A percentile compares a stretch with the other conserved stretches of the same genome.
Evolutionary conservation across 2,888 invertebrate species (phyloP).

Genomic region (Microctonus brassicae): DNA sequence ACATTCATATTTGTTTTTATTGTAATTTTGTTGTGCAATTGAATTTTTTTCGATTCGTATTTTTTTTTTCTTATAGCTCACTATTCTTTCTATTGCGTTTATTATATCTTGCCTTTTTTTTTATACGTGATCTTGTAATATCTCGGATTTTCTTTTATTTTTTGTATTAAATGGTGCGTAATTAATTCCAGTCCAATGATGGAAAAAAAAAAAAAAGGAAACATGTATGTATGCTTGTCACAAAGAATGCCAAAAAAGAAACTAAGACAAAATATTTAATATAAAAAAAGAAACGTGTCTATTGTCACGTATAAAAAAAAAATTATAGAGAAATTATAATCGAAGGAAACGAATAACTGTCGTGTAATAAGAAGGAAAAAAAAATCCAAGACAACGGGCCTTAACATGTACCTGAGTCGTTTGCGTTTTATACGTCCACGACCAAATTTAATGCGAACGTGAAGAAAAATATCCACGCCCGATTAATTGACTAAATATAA

Average conservation of each 20-base stretch:
- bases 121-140: constrained; percentile 55
- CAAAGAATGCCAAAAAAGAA: constrained; percentile 17
- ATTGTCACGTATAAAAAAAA: background rate
- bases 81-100: constrained; percentile 41
- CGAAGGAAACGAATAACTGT: constrained; percentile 10
- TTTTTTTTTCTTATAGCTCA: constrained; percentile 52
- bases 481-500: constrained; percentile 13
- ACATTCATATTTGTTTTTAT: constrained; percentile 46
- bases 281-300: background rate
- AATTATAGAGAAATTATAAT: constrained; percentile 3
- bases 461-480: constrained; percentile 18
- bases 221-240: constrained; percentile 27
- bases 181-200: background rate
- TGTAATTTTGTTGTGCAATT: constrained; percentile 53
- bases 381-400: constrained; percentile 59
- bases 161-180: background rate
- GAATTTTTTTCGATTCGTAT: constrained; percentile 51
- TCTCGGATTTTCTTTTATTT: too few species aligned
- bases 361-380: constrained; percentile 12
- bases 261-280: background rate
- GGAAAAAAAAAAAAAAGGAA: background rate
- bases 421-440: constrained; percentile 12
- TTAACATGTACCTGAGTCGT: constrained; percentile 67
- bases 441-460: constrained; percentile 7
- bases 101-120: constrained; percentile 34